A percentile compares a stretch with the other conserved stretches of the same genome.
phyloP scores from a whole-genome alignment of 1,140 invertebrate genomes.

The Zaprionus davidi region DNA sequence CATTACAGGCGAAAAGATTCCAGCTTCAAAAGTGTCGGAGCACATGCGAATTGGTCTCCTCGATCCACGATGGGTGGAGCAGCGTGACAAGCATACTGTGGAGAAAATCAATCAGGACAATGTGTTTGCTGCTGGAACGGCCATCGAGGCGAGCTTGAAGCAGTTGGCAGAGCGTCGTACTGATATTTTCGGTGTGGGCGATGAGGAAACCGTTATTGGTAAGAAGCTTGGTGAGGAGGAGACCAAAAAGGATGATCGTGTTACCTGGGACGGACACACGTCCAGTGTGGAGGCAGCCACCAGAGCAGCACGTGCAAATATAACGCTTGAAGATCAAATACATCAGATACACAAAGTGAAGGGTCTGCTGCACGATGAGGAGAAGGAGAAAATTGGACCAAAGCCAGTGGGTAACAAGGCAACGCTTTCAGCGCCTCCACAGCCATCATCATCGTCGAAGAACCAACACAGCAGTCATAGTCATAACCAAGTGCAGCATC shows the following conservation, averaged over 20 bases:
- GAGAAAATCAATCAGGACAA: conserved; percentile 86
- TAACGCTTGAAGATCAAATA: conserved; percentile 98
- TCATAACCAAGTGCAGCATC: conserved; percentile 59
- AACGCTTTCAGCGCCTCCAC: conserved; percentile 64
- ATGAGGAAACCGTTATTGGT: conserved; percentile 99
- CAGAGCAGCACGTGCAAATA: conserved; percentile 95
- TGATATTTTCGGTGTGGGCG: conserved; percentile 99
- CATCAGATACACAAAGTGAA: conserved; percentile 98
- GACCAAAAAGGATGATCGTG: conserved; percentile 93
- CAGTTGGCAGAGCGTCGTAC: conserved; percentile 98
- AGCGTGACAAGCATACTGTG: conserved; percentile 93
- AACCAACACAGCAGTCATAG: conserved; percentile 43
- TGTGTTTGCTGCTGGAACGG: conserved; percentile 92
- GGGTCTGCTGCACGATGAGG: conserved; percentile 95
- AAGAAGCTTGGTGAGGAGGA: conserved; percentile 99
- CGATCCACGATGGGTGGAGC: conserved; percentile 99
- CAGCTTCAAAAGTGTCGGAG: conserved; percentile 97
- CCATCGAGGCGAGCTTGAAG: conserved; percentile 97
- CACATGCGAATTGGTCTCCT: conserved; percentile 98
- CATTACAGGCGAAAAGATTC: conserved; percentile 98
- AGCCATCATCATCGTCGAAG: conserved; percentile 64
- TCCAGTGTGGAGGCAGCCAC: conserved; percentile 96
- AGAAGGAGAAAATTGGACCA: conserved; percentile 96
- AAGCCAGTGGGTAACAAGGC: conserved; percentile 87
- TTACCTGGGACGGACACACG: conserved; percentile 99